Base-by-base conservation (phyloP, 2,113 vertebrate species). In the Malurus elegans region DNA sequence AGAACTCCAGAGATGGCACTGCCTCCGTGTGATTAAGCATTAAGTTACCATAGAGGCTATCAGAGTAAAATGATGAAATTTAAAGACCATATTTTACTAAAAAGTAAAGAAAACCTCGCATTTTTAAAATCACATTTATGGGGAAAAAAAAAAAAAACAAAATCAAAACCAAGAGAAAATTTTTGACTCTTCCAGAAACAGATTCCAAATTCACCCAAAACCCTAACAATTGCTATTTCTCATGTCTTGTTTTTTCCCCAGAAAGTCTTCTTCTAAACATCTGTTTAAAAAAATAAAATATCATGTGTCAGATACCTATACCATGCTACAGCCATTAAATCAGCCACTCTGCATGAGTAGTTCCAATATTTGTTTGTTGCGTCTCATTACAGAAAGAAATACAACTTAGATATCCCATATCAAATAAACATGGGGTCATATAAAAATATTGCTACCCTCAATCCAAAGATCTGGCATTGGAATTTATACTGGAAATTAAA, bases 81-180 rank as follows among this genome's bases (percentile, higher is more conserved):
- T 72, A 89, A 92, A 88, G 32, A 31, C 7, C 8, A 4, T 26
- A 7, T 56, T 90, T 74, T 51, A 76, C 53, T 18, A 51, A 72
- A 72, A 80, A 40, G 11, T 21, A 61, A 73, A 87, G 10, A 5
- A 66, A 80, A 88, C 4, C 2, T 45, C 16, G 20, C 21, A 10
- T 76, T 69, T 58, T 31, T 5, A 32, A 91, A 91, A 32, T 26
- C 15, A 38, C 2, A 44, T 31, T 75, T 36, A 13, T 2, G 23
- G 1, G 0, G 0, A 15, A n/a, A 51, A 12, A 51, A 12, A 18
- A 3, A 13, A 17, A 34, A 48, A 65, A 34, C 5, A 25, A 36
- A 36, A 36, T 8, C 8, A 36, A 36, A 36, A 36, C 36, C 38
- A 10, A 38, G 10, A 38, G 10, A 9, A 38, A 31, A 42, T 4